These are phyloP conservation scores for Hydrotaea cyrtoneurina DNA, from an alignment of 2,888 invertebrate genomes.

Conservation along the genomic window DNA sequence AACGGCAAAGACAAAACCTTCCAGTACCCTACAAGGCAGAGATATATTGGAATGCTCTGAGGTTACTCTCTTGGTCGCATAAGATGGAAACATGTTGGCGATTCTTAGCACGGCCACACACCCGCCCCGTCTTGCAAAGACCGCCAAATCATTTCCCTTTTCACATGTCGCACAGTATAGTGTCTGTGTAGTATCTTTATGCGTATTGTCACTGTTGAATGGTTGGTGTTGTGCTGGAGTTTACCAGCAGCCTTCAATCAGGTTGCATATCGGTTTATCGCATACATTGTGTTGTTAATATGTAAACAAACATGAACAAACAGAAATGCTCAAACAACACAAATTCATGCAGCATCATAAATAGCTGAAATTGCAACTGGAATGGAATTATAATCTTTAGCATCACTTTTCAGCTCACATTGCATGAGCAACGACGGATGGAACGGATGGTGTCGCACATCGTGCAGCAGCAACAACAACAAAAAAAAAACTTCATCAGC, in stretches of 20 bases:
- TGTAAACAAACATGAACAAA: slow-evolving; percentile 44
- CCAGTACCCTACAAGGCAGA: too few relatives aligned
- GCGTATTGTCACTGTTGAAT: background rate
- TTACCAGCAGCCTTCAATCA: slow-evolving; percentile 4
- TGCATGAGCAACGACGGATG: slow-evolving; percentile 30
- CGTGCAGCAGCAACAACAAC: too few relatives aligned
- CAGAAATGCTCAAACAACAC: background rate
- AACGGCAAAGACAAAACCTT: too few relatives aligned
- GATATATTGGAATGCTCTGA: too few relatives aligned
- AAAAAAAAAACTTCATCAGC: too few relatives aligned
- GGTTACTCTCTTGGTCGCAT: too few relatives aligned
- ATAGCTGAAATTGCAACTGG: slow-evolving; percentile 40
- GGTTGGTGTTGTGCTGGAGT: slow-evolving; percentile 28
- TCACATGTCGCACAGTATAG: background rate
- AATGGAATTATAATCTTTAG: slow-evolving; percentile 15
- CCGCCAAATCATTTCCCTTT: too few relatives aligned
- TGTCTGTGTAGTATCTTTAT: background rate
- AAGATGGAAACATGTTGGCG: too few relatives aligned
- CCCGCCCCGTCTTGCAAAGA: too few relatives aligned
- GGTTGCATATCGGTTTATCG: slow-evolving; percentile 10
- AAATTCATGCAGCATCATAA: slow-evolving; percentile 48
- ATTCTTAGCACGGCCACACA: too few relatives aligned
- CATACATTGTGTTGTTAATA: slow-evolving; percentile 35
- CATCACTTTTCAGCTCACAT: slow-evolving; percentile 1
- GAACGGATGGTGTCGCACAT: too few relatives aligned